These are phyloP conservation scores for Drosophila nikananu DNA, from an alignment of 1,140 invertebrate species.

Conservation along the genomic window DNA sequence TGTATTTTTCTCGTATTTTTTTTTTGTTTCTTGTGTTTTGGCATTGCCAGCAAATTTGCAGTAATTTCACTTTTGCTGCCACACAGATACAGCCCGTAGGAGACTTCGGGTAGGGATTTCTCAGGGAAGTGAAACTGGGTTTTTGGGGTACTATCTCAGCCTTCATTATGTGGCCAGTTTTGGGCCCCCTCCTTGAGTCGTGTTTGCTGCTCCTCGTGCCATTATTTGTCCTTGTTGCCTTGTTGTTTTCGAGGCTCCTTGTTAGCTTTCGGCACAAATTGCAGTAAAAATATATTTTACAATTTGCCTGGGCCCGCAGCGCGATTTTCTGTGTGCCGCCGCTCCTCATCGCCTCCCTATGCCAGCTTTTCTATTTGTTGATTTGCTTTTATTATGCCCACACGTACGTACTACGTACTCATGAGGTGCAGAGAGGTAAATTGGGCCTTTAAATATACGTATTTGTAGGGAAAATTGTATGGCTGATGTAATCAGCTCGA, in stretches of 20 bases:
- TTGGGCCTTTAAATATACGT: neutral
- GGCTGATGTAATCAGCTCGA: neutral
- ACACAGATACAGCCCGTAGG: constrained; percentile 24
- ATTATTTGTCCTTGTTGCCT: constrained; percentile 35
- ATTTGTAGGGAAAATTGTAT: no score
- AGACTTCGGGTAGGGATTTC: constrained; percentile 4
- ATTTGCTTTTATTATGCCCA: constrained; percentile 75
- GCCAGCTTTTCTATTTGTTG: constrained; percentile 60
- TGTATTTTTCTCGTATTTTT: constrained; percentile 1
- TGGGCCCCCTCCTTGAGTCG: constrained; percentile 23
- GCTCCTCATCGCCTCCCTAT: constrained; percentile 16
- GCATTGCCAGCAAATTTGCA: constrained; percentile 70
- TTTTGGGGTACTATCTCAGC: constrained; percentile 43
- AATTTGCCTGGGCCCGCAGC: constrained; percentile 60
- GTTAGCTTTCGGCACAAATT: constrained; percentile 79
- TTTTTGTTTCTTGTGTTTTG: constrained; percentile 30
- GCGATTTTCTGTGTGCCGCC: constrained; percentile 22
- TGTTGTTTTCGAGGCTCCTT: constrained; percentile 44
- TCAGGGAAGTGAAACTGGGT: constrained; percentile 21
- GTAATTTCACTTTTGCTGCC: constrained; percentile 79
- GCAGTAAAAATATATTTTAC: constrained; percentile 82
- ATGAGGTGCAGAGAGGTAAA: constrained; percentile 17
- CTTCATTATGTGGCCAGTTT: constrained; percentile 55
- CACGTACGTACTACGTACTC: constrained; percentile 17
- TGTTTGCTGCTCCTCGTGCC: constrained; percentile 16